Conservation (phyloP, 2,113 vertebrate genomes). For the Cyanistes caeruleus region DNA sequence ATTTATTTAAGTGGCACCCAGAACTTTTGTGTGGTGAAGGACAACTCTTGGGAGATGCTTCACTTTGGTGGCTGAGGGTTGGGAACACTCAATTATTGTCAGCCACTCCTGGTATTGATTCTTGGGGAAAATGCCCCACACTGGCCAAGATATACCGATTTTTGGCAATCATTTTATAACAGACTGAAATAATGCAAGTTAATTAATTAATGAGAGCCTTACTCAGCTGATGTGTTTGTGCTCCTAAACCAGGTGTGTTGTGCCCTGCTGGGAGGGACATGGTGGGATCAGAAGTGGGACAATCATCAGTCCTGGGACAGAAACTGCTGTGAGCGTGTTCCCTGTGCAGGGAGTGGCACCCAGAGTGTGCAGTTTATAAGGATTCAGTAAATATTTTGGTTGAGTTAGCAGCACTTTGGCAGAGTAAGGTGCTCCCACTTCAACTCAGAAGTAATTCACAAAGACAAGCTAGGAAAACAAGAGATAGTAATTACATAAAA, state of each 20-base stretch:
- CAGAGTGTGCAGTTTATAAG: fast-evolving
- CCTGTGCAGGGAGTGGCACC: background rate
- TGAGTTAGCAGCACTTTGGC: background rate
- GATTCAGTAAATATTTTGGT: background rate
- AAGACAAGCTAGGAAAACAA: background rate
- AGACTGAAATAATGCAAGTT: background rate
- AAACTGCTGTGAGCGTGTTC: fast-evolving
- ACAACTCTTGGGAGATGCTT: background rate
- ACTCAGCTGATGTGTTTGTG: background rate
- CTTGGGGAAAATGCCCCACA: background rate
- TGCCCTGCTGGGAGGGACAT: background rate
- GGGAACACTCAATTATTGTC: background rate
- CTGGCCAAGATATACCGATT: background rate
- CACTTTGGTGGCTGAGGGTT: background rate
- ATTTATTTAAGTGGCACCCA: background rate
- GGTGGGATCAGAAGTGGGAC: background rate
- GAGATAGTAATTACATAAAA: background rate
- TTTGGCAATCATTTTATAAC: background rate
- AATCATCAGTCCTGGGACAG: background rate
- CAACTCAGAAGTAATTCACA: background rate
- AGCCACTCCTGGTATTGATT: background rate
- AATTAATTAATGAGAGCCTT: background rate
- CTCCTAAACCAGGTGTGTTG: background rate
- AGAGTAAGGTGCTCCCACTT: background rate
- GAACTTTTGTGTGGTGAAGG: background rate